phyloP scores from a whole-genome alignment of 2,113 vertebrate genomes.

The human (Homo sapiens) region GRCh38 chr17:78390001-78390500 shows the following conservation, averaged over 20 bases:
- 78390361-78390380: background rate
- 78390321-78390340: background rate
- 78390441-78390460: slow-evolving; percentile 58
- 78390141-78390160: accelerated
- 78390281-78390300: background rate
- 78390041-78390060: background rate
- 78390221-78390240: background rate
- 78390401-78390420: slow-evolving; percentile 76
- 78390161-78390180: background rate
- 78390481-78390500: slow-evolving; percentile 72
- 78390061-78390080: background rate
- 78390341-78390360: background rate
- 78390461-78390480: slow-evolving; percentile 83
- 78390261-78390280: background rate
- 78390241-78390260: background rate
- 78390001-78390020: background rate
- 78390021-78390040: accelerated
- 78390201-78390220: background rate
- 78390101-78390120: background rate
- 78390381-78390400: background rate
- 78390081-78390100: accelerated
- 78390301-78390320: background rate
- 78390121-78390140: accelerated
- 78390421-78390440: slow-evolving; percentile 71
- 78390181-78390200: background rate